Conservation (phyloP, 2,113 vertebrate genomes). For the Caretta caretta region DNA sequence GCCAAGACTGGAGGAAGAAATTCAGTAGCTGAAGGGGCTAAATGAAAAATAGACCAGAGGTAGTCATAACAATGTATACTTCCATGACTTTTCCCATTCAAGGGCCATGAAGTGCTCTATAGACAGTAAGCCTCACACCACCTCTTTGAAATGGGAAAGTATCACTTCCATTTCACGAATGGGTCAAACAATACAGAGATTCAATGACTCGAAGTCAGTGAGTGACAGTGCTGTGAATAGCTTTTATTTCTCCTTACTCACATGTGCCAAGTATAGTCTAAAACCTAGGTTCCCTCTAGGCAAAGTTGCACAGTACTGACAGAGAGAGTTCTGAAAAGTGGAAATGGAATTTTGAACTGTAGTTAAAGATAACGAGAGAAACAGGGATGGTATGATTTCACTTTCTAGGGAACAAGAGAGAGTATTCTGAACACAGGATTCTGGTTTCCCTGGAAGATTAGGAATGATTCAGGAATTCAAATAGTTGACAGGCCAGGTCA, state of each 20-base stretch:
- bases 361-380: not conserved
- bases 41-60: not conserved
- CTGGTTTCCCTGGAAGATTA: slow-evolving; percentile 17
- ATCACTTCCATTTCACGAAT: not conserved
- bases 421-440: not conserved
- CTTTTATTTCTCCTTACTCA: not conserved
- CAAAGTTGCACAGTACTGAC: not conserved
- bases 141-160: not conserved
- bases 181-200: not conserved
- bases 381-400: not conserved
- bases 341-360: not conserved
- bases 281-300: not conserved
- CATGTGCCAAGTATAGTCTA: not conserved
- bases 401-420: not conserved
- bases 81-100: not conserved
- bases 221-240: not conserved
- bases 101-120: not conserved
- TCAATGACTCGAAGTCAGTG: not conserved
- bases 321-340: accelerated
- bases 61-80: not conserved
- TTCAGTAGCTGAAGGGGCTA: not conserved
- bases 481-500: slow-evolving; percentile 9
- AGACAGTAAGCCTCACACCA: not conserved
- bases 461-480: not conserved
- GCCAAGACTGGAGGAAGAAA: not conserved